These are phyloP conservation scores for Euplagia quadripunctaria DNA, from an alignment of 2,888 invertebrate genomes.

Conservation along the genomic window DNA sequence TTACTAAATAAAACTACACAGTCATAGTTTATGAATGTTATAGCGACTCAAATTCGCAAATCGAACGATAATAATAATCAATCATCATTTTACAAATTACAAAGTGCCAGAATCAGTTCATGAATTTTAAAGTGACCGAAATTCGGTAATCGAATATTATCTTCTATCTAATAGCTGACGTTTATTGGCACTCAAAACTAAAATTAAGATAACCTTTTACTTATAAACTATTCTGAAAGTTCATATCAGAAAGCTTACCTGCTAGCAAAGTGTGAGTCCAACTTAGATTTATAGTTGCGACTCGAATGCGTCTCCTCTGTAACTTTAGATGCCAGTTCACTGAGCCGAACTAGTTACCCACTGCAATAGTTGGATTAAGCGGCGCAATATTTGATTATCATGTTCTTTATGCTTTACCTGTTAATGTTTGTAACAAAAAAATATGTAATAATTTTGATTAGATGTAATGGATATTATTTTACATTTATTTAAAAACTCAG, in stretches of 20 bases:
- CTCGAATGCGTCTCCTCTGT: constrained; percentile 28
- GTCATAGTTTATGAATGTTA: too few relatives aligned
- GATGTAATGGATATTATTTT: too few relatives aligned
- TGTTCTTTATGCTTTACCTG: not conserved
- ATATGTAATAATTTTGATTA: too few relatives aligned
- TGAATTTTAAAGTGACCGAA: not conserved
- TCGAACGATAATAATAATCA: too few relatives aligned
- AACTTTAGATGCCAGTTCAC: constrained; percentile 44
- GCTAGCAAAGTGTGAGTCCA: constrained; percentile 18
- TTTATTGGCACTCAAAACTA: not conserved
- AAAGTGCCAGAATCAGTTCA: not conserved
- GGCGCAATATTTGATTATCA: not conserved
- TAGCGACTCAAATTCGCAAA: too few relatives aligned
- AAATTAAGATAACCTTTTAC: not conserved
- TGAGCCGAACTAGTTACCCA: constrained; percentile 45
- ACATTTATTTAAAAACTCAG: too few relatives aligned
- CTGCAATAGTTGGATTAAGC: constrained; percentile 18
- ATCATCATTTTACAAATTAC: too few relatives aligned
- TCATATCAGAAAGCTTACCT: constrained; percentile 39
- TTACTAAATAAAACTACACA: too few relatives aligned
- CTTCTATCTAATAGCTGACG: not conserved
- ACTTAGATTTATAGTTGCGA: constrained; percentile 40
- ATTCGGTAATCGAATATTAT: not conserved
- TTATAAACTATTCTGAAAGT: constrained; percentile 16
- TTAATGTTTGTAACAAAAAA: not conserved